These are phyloP conservation scores for Chrysopilus asiliformis DNA, from an alignment of 2,888 invertebrate genomes.

Conservation along the genomic window DNA sequence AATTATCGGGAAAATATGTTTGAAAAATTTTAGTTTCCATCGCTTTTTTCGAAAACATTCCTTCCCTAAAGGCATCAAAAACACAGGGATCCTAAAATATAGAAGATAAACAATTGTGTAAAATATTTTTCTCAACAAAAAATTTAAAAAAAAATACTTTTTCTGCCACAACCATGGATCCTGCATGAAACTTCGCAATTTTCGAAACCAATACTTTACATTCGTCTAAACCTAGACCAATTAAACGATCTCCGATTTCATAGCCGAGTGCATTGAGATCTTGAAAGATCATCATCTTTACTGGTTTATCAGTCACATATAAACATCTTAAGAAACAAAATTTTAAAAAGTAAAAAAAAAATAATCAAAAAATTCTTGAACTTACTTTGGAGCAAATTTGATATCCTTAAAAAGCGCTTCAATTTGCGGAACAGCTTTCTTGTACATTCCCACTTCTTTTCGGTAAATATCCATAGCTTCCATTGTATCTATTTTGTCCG, in stretches of 20 bases:
- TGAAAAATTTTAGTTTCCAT: too few relatives aligned
- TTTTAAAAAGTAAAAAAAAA: neutral
- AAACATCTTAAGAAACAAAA: neutral
- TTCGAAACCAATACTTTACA: neutral
- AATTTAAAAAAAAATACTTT: neutral
- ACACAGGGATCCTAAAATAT: neutral
- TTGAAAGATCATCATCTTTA: neutral
- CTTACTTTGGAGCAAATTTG: slow-evolving; percentile 14
- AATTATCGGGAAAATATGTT: neutral
- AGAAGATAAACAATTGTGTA: slow-evolving; percentile 3
- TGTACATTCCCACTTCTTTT: slow-evolving; percentile 19
- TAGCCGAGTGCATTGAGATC: neutral
- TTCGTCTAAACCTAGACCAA: neutral
- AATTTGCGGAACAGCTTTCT: slow-evolving; percentile 15
- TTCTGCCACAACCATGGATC: neutral
- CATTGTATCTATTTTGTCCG: slow-evolving; percentile 12
- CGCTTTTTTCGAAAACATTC: neutral
- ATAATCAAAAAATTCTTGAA: neutral
- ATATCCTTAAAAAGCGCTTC: slow-evolving; percentile 10
- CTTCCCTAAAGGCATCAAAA: neutral
- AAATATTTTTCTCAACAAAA: neutral
- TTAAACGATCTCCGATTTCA: neutral
- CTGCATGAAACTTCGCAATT: neutral
- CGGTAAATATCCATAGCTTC: slow-evolving; percentile 16
- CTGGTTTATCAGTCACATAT: neutral